Conservation (phyloP, 2,113 vertebrate genomes). For the Galbula dea region DNA sequence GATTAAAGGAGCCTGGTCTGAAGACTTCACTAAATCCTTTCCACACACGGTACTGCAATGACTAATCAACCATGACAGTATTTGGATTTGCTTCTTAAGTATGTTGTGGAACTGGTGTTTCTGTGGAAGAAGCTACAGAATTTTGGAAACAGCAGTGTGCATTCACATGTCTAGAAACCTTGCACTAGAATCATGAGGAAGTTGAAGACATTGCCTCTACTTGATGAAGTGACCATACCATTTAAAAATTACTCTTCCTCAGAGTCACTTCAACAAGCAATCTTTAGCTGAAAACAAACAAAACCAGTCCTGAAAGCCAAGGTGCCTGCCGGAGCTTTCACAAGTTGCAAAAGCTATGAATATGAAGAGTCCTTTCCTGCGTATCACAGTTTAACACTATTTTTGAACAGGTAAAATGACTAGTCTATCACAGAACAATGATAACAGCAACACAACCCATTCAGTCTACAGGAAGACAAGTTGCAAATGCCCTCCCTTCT, state of each 20-base stretch:
- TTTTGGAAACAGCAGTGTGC: not conserved
- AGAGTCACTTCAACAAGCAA: not conserved
- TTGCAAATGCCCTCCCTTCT: not conserved
- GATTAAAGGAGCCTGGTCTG: not conserved
- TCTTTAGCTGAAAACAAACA: accelerated
- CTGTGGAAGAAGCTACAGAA: not conserved
- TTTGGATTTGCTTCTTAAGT: not conserved
- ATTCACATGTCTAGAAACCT: not conserved
- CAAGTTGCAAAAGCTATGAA: not conserved
- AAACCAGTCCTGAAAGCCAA: not conserved
- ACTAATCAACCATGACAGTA: not conserved
- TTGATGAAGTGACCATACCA: not conserved
- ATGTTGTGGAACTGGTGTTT: not conserved
- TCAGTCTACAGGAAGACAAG: not conserved
- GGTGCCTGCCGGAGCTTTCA: not conserved
- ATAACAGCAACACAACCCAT: not conserved
- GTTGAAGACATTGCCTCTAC: not conserved
- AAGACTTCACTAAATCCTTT: not conserved
- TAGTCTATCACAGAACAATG: not conserved
- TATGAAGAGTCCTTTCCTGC: not conserved
- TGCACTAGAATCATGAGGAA: not conserved
- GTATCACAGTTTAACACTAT: not conserved
- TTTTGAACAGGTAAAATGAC: not conserved
- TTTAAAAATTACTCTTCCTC: not conserved
- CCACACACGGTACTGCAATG: not conserved